These are phyloP conservation scores for Coracopsis vasa DNA, from an alignment of 2,113 vertebrate genomes.

Conservation along the genomic window DNA sequence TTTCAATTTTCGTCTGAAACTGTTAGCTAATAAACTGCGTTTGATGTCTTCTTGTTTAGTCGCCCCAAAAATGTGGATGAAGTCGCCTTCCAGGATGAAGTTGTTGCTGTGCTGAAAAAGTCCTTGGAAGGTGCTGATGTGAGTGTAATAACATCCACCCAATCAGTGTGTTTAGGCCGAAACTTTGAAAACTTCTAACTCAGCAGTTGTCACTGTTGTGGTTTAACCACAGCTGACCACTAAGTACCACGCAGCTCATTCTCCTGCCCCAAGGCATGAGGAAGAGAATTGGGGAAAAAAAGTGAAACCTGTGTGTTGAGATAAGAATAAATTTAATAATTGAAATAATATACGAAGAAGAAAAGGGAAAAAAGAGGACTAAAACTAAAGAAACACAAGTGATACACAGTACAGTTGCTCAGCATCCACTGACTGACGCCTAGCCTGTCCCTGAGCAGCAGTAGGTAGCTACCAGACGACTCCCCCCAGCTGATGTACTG, in stretches of 20 bases:
- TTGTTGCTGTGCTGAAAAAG: conserved; percentile 94
- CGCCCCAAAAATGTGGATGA: conserved; percentile 96
- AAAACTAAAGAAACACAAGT: not conserved
- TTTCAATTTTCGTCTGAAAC: not conserved
- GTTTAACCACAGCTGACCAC: not conserved
- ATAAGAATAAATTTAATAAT: not conserved
- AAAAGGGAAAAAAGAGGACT: not conserved
- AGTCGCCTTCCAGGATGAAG: conserved; percentile 96
- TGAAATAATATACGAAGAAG: not conserved
- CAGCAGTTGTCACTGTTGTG: not conserved
- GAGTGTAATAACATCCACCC: conserved; percentile 56
- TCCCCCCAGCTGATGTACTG: not conserved
- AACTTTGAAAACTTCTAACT: not conserved
- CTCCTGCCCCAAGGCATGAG: not conserved
- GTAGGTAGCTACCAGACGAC: not conserved
- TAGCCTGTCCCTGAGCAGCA: not conserved
- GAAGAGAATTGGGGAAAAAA: not conserved
- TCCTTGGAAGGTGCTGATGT: conserved; percentile 96
- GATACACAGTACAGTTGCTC: not conserved
- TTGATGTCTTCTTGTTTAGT: conserved; percentile 66
- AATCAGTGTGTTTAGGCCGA: not conserved
- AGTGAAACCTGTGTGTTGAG: not conserved
- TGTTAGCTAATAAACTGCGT: not conserved
- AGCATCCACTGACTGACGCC: no score
- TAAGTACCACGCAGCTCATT: not conserved